phyloP scores from a whole-genome alignment of 2,797 vertebrate genomes.

The Sebastes nivosus region DNA sequence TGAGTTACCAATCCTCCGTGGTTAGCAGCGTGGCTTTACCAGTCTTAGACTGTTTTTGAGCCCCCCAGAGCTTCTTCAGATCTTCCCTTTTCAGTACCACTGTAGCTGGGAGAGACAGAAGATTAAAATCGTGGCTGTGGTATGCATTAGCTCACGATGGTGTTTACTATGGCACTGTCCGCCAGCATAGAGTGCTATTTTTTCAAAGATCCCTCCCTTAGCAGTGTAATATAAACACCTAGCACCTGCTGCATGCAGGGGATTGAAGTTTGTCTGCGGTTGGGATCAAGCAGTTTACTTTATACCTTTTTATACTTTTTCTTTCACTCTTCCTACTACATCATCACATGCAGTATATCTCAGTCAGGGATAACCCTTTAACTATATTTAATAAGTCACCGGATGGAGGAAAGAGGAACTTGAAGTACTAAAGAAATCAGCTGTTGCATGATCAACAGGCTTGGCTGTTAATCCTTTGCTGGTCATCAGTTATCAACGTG shows the following conservation, averaged over 20 bases:
- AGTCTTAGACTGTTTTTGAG: conserved; percentile 2
- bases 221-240: conserved; percentile 16
- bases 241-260: conserved; percentile 14
- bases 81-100: conserved; percentile 2
- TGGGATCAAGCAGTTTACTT: neutral
- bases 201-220: conserved; percentile 3
- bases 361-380: neutral
- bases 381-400: neutral
- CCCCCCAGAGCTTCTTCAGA: neutral
- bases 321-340: neutral
- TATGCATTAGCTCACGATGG: conserved; percentile 31
- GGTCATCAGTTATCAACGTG: neutral
- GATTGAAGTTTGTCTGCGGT: neutral
- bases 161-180: conserved; percentile 36
- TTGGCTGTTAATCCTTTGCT: neutral
- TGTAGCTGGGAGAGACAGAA: neutral
- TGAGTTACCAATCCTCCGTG: conserved; percentile 13
- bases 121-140: conserved; percentile 21
- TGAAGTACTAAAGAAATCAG: neutral
- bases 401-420: neutral
- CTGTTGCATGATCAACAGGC: neutral
- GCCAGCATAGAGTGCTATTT: conserved; percentile 1
- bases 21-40: conserved; percentile 12
- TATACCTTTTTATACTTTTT: neutral
- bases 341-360: neutral